Base-by-base conservation (phyloP, 1,140 invertebrate species). In the Drosophila aff. region DNA sequence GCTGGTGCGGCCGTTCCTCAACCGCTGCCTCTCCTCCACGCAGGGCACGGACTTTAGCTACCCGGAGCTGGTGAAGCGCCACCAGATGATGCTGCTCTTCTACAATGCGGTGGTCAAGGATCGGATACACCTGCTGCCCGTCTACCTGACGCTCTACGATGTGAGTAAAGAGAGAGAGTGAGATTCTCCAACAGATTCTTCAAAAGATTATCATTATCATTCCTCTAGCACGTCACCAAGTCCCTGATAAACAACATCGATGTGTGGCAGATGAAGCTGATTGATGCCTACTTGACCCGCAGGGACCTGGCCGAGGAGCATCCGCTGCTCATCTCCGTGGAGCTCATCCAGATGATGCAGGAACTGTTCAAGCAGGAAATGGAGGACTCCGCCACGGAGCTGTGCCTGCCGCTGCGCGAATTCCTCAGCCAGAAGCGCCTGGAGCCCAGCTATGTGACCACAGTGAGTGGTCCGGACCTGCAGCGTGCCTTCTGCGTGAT, bases 101-200 rank as follows among this genome's bases (percentile, higher is more conserved):
- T 98, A 98, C 84, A 97, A 98, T 91, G 98, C 97, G 71, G 96
- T 98, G 0, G 95, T 97, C 2, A 96, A 96, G 86, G 97, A 99
- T 93, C 97, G 97, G 91, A 93, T 97, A 58, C 96, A 96, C 84
- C 94, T 97, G 21, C 92, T 98, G 68, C 95, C 96, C 6, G 94
- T 96, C 62, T 97, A 96, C 94, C 93, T 96, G 6, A 94, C 94
- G 16, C 94, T 97, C 55, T 93, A 96, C 64, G 96, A 96, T 93
- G 96, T 96, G 71, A 92, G 94, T 83, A 76, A 5, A 72, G 77
- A 8, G 9, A 1, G 6, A 1, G 8, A 23, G 2, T 0, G 23
- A 23, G 23, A 0, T 23, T 23, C 23, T 23, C 36, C 3, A 2
- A n/a, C 61, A 21, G 43, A 80, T 23, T 16, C 21, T 18, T 3